phyloP scores from a whole-genome alignment of 2,797 vertebrate species.

The Knipowitschia caucasica region DNA sequence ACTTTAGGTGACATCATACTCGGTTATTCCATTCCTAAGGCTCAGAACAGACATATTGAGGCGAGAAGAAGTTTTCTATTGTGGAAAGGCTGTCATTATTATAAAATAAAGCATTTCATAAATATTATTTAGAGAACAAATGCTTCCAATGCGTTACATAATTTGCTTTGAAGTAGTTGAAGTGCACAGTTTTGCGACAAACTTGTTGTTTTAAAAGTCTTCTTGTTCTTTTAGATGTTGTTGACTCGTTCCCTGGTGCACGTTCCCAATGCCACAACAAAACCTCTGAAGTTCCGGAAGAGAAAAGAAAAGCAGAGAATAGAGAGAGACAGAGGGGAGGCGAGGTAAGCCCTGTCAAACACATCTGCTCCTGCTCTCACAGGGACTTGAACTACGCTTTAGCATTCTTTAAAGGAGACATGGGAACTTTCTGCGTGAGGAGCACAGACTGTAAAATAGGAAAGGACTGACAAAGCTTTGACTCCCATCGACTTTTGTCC shows the following conservation, averaged over 20 bases:
- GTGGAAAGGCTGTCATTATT: too few species aligned
- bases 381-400: too few species aligned
- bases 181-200: background rate
- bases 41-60: too few species aligned
- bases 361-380: background rate
- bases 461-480: too few species aligned
- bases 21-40: too few species aligned
- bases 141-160: background rate
- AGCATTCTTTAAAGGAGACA: background rate
- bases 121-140: too few species aligned
- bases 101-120: too few species aligned
- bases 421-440: too few species aligned
- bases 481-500: too few species aligned
- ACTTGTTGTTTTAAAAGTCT: background rate
- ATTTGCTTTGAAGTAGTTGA: background rate
- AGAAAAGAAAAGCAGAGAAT: background rate
- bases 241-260: background rate
- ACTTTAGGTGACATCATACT: too few species aligned
- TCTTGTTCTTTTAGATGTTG: background rate
- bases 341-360: conserved; percentile 1
- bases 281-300: conserved; percentile 1
- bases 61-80: too few species aligned
- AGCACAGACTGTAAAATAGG: too few species aligned
- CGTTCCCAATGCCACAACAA: background rate
- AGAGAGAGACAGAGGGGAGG: background rate